Conservation (phyloP, 2,888 invertebrate species). For the Zonitis immaculata region DNA sequence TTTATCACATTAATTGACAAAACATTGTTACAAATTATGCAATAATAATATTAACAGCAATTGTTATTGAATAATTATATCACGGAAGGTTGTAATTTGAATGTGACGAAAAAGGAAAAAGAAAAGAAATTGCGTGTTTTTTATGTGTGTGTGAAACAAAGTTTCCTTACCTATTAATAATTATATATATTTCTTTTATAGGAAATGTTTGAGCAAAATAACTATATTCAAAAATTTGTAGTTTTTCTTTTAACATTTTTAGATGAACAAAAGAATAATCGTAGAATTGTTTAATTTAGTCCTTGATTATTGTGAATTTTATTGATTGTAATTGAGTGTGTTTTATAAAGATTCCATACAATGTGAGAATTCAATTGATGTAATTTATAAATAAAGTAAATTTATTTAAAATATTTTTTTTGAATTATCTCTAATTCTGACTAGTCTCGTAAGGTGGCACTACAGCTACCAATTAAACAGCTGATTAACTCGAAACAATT, state of each 20-base stretch:
- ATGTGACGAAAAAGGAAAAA: constrained; percentile 30
- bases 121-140: constrained; percentile 10
- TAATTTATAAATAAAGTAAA: constrained; percentile 36
- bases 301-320: constrained; percentile 32
- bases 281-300: constrained; percentile 26
- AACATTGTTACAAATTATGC: constrained; percentile 39
- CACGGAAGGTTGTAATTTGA: constrained; percentile 32
- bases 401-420: constrained; percentile 1
- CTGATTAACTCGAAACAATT: constrained; percentile 29
- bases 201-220: too few species aligned
- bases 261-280: not conserved
- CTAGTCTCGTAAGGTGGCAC: too few species aligned
- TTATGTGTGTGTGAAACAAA: too few species aligned
- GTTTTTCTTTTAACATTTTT: constrained; percentile 6
- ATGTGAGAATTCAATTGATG: constrained; percentile 33
- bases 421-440: too few species aligned
- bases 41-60: constrained; percentile 41
- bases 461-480: constrained; percentile 30
- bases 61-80: constrained; percentile 42
- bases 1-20: constrained; percentile 34
- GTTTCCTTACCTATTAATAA: too few species aligned
- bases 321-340: constrained; percentile 33
- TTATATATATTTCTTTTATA: too few species aligned
- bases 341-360: constrained; percentile 35
- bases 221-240: constrained; percentile 16